Percentiles rank a stretch among this genome's conserved stretches.
These are phyloP conservation scores for Siniperca scherzeri DNA, from an alignment of 2,797 vertebrate species.

Conservation along the genomic window DNA sequence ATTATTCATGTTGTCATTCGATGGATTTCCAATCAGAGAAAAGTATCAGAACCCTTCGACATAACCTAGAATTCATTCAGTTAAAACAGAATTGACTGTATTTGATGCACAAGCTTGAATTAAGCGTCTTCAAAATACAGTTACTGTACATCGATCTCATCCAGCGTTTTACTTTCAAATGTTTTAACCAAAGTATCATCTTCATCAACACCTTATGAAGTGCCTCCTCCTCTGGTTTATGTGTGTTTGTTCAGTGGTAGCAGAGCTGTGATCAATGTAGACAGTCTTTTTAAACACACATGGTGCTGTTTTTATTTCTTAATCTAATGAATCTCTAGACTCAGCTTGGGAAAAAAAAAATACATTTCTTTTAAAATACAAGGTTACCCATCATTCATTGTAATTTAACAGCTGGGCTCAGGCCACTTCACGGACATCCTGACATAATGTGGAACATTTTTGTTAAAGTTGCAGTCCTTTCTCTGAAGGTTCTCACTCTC, in stretches of 20 bases:
- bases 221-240: conserved; percentile 76
- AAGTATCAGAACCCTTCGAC: conserved; percentile 61
- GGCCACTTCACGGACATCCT: conserved; percentile 50
- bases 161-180: conserved; percentile 31
- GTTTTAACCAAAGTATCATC: conserved; percentile 74
- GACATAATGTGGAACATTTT: conserved; percentile 19
- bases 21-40: conserved; percentile 73
- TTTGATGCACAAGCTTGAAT: conserved; percentile 65
- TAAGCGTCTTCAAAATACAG: conserved; percentile 44
- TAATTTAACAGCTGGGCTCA: conserved; percentile 54
- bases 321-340: conserved; percentile 40
- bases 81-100: conserved; percentile 57
- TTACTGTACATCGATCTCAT: conserved; percentile 32
- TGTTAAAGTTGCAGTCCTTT: conserved; percentile 20
- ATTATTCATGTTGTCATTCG: conserved; percentile 81
- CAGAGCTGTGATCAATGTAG: conserved; percentile 63
- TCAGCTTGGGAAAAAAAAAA: neutral
- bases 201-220: conserved; percentile 72
- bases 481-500: conserved; percentile 30
- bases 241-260: conserved; percentile 61
- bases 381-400: conserved; percentile 40
- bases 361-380: conserved; percentile 12
- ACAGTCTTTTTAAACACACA: conserved; percentile 58
- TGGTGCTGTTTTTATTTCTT: conserved; percentile 72
- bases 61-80: conserved; percentile 45